These are phyloP conservation scores for Drosophila athabasca DNA, from an alignment of 1,140 invertebrate species.

Conservation along the genomic window DNA sequence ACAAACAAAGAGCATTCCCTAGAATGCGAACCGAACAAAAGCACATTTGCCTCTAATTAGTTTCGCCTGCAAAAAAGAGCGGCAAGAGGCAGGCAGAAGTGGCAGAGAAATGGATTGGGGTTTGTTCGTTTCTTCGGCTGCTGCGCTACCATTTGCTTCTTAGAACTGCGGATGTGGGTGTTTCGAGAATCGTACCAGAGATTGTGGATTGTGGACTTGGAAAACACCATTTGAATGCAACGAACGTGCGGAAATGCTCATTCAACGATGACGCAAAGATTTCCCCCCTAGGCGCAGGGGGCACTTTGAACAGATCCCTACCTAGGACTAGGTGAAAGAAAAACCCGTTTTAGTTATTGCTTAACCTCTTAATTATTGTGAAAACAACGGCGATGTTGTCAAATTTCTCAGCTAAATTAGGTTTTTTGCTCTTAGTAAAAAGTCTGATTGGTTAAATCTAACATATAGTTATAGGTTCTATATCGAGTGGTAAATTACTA, in stretches of 20 bases:
- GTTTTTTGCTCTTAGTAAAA: too few relatives aligned
- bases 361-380: too few relatives aligned
- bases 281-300: slow-evolving; percentile 24
- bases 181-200: slow-evolving; percentile 27
- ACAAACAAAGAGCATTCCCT: slow-evolving; percentile 28
- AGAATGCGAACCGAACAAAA: slow-evolving; percentile 57
- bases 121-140: slow-evolving; percentile 41
- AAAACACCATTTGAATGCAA: slow-evolving; percentile 56
- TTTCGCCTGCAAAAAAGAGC: slow-evolving; percentile 48
- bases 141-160: slow-evolving; percentile 72
- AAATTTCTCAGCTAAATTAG: too few relatives aligned
- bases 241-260: slow-evolving; percentile 78
- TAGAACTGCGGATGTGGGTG: slow-evolving; percentile 77
- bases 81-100: slow-evolving; percentile 5
- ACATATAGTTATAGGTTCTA: too few relatives aligned
- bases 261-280: slow-evolving; percentile 52
- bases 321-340: slow-evolving; percentile 13
- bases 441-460: too few relatives aligned
- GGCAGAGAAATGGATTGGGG: slow-evolving; percentile 7
- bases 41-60: slow-evolving; percentile 80
- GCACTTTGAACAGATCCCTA: slow-evolving; percentile 20
- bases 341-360: too few relatives aligned
- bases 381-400: too few relatives aligned
- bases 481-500: too few relatives aligned
- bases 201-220: slow-evolving; percentile 56